Evolutionary conservation across 2,888 invertebrate genomes (phyloP).

Genomic region (Exocentrus adspersus): DNA sequence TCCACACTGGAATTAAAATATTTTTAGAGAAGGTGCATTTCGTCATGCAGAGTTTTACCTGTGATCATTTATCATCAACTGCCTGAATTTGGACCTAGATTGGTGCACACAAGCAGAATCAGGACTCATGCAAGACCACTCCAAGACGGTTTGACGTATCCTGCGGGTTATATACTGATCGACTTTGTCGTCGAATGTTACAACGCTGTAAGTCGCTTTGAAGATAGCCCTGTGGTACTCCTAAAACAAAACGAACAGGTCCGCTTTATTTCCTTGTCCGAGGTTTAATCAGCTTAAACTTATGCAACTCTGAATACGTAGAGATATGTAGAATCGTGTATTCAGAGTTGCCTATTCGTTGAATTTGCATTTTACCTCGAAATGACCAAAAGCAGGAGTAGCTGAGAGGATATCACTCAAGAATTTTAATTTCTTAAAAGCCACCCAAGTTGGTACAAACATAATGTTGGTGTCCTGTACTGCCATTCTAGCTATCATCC

Average conservation of each 20-base stretch:
- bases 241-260: too few species aligned
- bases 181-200: constrained; percentile 65
- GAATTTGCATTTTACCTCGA: too few species aligned
- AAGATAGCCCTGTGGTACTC: constrained; percentile 64
- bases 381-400: constrained; percentile 70
- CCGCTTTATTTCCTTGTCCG: too few species aligned
- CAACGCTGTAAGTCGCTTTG: constrained; percentile 62
- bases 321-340: too few species aligned
- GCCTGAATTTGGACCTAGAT: constrained; percentile 64
- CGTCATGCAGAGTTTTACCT: too few species aligned
- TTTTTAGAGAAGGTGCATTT: too few species aligned
- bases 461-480: constrained; percentile 61
- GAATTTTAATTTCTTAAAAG: constrained; percentile 69
- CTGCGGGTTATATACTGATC: constrained; percentile 67
- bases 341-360: too few species aligned
- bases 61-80: constrained; percentile 63
- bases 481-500: constrained; percentile 62
- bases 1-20: constrained; percentile 65
- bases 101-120: constrained; percentile 66
- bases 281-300: too few species aligned
- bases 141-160: constrained; percentile 67
- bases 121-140: constrained; percentile 68
- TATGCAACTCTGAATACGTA: too few species aligned
- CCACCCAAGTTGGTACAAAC: constrained; percentile 71
- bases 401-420: constrained; percentile 68